Percentiles rank a stretch among this genome's conserved stretches.
phyloP scores from a whole-genome alignment of 2,888 invertebrate species.

The Rosalia funebris region DNA sequence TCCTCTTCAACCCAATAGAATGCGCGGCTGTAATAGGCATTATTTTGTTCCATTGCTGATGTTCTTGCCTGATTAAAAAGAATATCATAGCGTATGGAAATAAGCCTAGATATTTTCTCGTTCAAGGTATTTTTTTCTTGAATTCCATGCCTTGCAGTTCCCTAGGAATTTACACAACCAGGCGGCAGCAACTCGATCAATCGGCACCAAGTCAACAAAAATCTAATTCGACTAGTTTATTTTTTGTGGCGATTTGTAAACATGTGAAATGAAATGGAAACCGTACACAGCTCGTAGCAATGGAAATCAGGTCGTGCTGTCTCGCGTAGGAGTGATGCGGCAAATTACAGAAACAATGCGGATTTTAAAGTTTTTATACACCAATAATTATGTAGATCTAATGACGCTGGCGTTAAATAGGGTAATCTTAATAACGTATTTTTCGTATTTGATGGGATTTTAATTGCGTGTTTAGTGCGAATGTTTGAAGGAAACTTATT shows the following conservation, averaged over 20 bases:
- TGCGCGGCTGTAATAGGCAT: no score
- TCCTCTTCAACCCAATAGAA: no score
- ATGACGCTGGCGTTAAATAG: slow-evolving; percentile 15
- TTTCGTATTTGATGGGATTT: slow-evolving; percentile 1
- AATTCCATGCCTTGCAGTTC: no score
- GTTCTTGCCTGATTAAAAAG: no score
- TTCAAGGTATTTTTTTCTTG: no score
- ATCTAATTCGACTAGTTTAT: slow-evolving; percentile 24
- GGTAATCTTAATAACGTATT: slow-evolving; percentile 6
- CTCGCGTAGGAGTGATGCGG: slow-evolving; percentile 30
- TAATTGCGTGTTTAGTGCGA: neutral
- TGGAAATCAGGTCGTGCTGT: slow-evolving; percentile 16
- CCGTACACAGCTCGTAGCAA: slow-evolving; percentile 22
- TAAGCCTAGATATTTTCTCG: no score
- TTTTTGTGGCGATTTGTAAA: slow-evolving; percentile 19
- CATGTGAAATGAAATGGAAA: slow-evolving; percentile 35
- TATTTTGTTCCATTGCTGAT: no score
- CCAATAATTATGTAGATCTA: slow-evolving; percentile 38
- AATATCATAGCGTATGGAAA: no score
- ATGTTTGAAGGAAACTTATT: slow-evolving; percentile 2
- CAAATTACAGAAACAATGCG: slow-evolving; percentile 25
- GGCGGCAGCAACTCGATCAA: no score
- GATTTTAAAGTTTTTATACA: slow-evolving; percentile 37
- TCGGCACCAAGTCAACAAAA: slow-evolving; percentile 29
- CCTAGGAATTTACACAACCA: no score